Conservation (phyloP, 2,888 invertebrate genomes). For the Trichacis sp. region DNA sequence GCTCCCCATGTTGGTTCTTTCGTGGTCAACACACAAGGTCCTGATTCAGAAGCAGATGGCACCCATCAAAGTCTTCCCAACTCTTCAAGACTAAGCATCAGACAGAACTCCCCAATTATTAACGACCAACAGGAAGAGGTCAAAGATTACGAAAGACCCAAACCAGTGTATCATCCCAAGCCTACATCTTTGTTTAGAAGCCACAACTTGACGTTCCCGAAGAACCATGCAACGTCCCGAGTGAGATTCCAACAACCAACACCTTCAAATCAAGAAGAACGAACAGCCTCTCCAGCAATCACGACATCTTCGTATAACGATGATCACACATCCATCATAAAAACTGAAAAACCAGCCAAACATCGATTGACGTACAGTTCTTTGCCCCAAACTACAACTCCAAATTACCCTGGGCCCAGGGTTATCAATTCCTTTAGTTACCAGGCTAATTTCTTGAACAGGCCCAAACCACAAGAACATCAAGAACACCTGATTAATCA, state of each 20-base stretch:
- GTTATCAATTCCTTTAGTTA: constrained; percentile 47
- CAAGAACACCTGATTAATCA: constrained; percentile 41
- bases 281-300: constrained; percentile 32
- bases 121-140: constrained; percentile 58
- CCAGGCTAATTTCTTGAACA: constrained; percentile 42
- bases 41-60: constrained; percentile 35
- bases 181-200: constrained; percentile 33
- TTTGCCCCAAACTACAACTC: constrained; percentile 42
- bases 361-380: constrained; percentile 33
- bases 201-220: constrained; percentile 2
- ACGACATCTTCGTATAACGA: constrained; percentile 44
- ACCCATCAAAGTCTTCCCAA: constrained; percentile 45
- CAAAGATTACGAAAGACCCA: constrained; percentile 52
- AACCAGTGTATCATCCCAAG: constrained; percentile 38
- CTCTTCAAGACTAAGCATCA: constrained; percentile 56
- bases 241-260: constrained; percentile 40
- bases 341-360: constrained; percentile 40
- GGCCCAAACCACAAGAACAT: constrained; percentile 45
- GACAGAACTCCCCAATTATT: constrained; percentile 66
- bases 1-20: constrained; percentile 90
- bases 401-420: constrained; percentile 47
- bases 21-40: constrained; percentile 75
- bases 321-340: constrained; percentile 37
- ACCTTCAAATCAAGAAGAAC: constrained; percentile 37
- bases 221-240: constrained; percentile 32